Percentiles rank a stretch among this genome's conserved stretches.
phyloP scores from a whole-genome alignment of 2,797 vertebrate species.

The Valencia hispanica region DNA sequence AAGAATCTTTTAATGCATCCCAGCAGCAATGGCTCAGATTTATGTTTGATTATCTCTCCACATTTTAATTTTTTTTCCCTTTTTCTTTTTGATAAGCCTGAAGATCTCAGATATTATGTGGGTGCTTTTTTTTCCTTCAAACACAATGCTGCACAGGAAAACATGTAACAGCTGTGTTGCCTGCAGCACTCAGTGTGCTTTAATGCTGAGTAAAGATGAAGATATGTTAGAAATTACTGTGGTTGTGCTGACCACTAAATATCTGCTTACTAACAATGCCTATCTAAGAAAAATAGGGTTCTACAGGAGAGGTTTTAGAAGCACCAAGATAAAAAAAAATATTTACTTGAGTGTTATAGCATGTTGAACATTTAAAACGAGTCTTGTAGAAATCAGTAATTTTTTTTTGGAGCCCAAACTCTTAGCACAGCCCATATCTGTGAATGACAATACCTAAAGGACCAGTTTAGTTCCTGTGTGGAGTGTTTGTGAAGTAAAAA shows the following conservation, averaged over 20 bases:
- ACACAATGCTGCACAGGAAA: slow-evolving; percentile 18
- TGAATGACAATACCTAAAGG: background rate
- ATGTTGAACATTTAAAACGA: background rate
- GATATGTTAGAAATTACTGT: background rate
- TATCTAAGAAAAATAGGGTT: background rate
- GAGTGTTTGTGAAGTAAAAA: background rate
- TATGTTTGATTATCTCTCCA: slow-evolving; percentile 41
- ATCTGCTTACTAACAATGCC: background rate
- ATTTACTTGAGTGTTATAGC: background rate
- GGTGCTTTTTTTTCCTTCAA: background rate
- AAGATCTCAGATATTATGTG: slow-evolving; percentile 11
- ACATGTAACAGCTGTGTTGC: slow-evolving; percentile 5
- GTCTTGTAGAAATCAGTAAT: background rate
- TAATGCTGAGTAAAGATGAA: background rate
- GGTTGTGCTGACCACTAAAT: slow-evolving; percentile 1
- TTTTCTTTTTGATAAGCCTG: slow-evolving; percentile 16
- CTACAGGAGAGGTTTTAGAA: background rate
- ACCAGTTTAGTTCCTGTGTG: background rate
- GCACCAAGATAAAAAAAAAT: background rate
- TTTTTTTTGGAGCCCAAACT: background rate
- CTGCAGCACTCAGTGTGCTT: background rate
- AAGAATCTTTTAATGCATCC: slow-evolving; percentile 38
- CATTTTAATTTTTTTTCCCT: slow-evolving; percentile 22
- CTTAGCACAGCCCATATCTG: background rate
- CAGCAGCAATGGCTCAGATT: slow-evolving; percentile 40